phyloP scores from a whole-genome alignment of 2,797 vertebrate species.

The Macropus fuliginosus region DNA sequence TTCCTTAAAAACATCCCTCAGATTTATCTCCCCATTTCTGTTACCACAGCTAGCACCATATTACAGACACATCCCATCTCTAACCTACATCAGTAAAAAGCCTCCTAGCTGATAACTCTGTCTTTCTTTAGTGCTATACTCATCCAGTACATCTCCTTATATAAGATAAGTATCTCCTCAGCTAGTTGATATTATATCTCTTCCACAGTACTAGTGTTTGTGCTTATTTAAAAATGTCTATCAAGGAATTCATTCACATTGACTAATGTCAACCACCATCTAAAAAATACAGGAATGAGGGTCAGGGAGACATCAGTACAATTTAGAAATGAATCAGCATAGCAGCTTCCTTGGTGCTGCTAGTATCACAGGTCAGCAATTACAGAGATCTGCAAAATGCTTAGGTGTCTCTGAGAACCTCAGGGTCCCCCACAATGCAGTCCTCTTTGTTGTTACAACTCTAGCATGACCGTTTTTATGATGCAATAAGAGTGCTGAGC shows the following conservation, averaged over 20 bases:
- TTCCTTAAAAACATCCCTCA: neutral
- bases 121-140: neutral
- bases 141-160: neutral
- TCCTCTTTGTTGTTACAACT: neutral
- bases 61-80: neutral
- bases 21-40: neutral
- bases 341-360: neutral
- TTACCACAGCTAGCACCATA: neutral
- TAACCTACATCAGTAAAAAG: neutral
- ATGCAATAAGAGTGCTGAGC: neutral
- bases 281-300: neutral
- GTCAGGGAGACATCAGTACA: neutral
- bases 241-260: neutral
- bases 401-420: neutral
- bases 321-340: neutral
- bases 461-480: neutral
- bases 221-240: neutral
- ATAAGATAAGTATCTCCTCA: neutral
- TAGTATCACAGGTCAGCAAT: neutral
- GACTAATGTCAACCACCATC: neutral
- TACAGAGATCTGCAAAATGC: neutral
- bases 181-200: neutral
- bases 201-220: neutral
- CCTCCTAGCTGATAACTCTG: neutral
- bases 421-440: neutral